Conservation (phyloP, 1,140 invertebrate species). For the Brachionus manjavacas region DNA sequence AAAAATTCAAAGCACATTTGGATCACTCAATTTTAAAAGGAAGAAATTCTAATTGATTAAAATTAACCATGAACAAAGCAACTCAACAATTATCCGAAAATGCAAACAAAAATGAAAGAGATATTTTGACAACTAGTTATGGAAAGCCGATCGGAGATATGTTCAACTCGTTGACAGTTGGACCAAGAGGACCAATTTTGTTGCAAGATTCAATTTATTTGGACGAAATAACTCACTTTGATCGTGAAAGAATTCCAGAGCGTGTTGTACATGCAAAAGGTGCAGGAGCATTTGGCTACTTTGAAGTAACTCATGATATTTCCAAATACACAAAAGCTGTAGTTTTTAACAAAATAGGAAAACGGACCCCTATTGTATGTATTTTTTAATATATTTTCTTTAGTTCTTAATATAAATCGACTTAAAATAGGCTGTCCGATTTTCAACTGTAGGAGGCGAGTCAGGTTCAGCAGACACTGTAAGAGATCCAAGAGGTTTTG, state of each 20-base stretch:
- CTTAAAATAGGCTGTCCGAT: slow-evolving; percentile 66
- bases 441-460: slow-evolving; percentile 81
- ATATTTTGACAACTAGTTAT: slow-evolving; percentile 63
- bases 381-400: background rate
- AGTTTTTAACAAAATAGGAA: slow-evolving; percentile 75
- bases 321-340: slow-evolving; percentile 75
- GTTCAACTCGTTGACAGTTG: slow-evolving; percentile 68
- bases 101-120: background rate
- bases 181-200: slow-evolving; percentile 78
- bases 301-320: slow-evolving; percentile 88
- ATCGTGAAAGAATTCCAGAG: slow-evolving; percentile 88
- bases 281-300: slow-evolving; percentile 86
- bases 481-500: slow-evolving; percentile 86
- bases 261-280: slow-evolving; percentile 96
- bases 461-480: slow-evolving; percentile 70
- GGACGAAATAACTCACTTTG: slow-evolving; percentile 83
- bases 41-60: too few relatives aligned
- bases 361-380: slow-evolving; percentile 65
- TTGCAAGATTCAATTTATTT: slow-evolving; percentile 78
- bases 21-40: too few relatives aligned
- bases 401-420: background rate
- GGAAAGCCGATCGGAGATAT: slow-evolving; percentile 77
- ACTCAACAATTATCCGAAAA: slow-evolving; percentile 29
- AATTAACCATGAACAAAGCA: slow-evolving; percentile 22
- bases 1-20: too few relatives aligned